Evolutionary conservation across 2,113 vertebrate species (phyloP).

Genomic region (Azemiops feae): DNA sequence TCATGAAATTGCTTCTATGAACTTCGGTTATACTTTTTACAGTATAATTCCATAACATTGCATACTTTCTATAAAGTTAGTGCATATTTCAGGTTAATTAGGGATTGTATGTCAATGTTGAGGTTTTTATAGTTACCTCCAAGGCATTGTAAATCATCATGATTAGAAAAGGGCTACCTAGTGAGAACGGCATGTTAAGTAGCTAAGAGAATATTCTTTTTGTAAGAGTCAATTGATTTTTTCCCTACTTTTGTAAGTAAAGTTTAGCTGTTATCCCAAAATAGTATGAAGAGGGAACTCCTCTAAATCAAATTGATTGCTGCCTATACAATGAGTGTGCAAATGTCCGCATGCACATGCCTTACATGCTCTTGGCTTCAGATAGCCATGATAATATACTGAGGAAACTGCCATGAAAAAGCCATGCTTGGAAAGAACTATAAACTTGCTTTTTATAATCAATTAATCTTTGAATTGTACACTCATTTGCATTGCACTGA

Average conservation of each 20-base stretch:
- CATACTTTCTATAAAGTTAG: not conserved
- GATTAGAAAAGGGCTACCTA: constrained; percentile 7
- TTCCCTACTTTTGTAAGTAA: not conserved
- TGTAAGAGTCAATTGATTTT: not conserved
- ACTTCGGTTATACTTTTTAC: not conserved
- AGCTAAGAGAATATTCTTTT: not conserved
- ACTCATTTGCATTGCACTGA: not conserved
- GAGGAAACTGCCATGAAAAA: not conserved
- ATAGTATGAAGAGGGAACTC: not conserved
- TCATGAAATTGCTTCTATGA: constrained; percentile 1
- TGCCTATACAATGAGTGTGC: not conserved
- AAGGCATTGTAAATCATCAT: constrained; percentile 6
- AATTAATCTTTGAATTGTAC: not conserved
- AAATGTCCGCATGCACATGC: not conserved
- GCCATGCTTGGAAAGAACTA: not conserved
- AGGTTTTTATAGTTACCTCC: constrained; percentile 15
- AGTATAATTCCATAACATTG: not conserved
- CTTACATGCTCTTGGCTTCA: not conserved
- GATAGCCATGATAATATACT: not conserved
- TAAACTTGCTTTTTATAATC: not conserved
- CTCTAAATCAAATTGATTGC: not conserved
- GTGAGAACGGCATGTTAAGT: not conserved
- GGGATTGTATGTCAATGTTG: constrained; percentile 10
- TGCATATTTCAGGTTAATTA: constrained; percentile 11
- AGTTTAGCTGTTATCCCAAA: not conserved